phyloP scores from a whole-genome alignment of 2,113 vertebrate species.

The Caloenas nicobarica region DNA sequence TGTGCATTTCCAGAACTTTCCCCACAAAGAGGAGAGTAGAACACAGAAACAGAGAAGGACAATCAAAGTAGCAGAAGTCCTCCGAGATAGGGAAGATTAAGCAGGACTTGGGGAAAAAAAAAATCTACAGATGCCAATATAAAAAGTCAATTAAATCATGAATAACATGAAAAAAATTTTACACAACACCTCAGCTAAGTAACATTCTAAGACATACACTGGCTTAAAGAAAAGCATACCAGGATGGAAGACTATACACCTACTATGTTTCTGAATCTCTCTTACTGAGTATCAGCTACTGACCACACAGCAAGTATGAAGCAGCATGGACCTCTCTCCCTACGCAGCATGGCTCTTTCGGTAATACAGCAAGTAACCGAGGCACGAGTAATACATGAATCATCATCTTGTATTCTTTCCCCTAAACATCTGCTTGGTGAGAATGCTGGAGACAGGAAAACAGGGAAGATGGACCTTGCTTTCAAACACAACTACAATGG shows the following conservation, averaged over 20 bases:
- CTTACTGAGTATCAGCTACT: neutral
- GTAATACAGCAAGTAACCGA: neutral
- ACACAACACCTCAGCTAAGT: neutral
- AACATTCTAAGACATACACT: neutral
- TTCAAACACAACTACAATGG: neutral
- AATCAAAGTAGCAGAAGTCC: neutral
- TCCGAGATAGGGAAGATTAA: neutral
- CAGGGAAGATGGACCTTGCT: neutral
- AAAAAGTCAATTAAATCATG: neutral
- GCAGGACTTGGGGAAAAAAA: accelerated
- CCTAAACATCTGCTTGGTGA: neutral
- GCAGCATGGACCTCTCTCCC: neutral
- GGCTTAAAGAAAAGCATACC: neutral
- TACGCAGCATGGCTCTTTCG: neutral
- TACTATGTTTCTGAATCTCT: neutral
- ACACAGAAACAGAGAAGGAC: neutral
- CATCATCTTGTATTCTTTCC: neutral
- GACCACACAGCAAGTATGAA: neutral
- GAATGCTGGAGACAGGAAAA: neutral
- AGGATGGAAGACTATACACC: neutral
- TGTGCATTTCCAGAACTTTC: neutral
- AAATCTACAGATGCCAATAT: neutral
- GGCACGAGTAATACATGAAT: neutral
- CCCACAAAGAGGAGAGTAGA: neutral
- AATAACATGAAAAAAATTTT: neutral